These are phyloP conservation scores for Ctenochaetus hawaiiensis DNA, from an alignment of 2,797 vertebrate genomes.

Conservation along the genomic window DNA sequence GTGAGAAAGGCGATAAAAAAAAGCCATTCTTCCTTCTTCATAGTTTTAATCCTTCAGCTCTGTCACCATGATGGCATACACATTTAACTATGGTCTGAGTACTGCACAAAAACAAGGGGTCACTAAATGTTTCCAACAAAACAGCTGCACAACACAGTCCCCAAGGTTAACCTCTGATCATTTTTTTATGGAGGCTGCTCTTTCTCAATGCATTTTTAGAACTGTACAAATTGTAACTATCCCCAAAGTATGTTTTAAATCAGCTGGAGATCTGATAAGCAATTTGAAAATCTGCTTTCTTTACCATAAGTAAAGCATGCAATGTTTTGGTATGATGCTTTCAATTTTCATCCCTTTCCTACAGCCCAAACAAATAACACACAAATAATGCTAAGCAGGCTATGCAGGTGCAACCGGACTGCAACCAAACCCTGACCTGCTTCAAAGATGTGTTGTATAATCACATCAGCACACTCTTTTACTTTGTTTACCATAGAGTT, in stretches of 20 bases:
- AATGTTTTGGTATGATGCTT: background rate
- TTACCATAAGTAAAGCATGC: background rate
- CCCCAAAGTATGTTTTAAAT: background rate
- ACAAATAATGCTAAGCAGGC: conserved; percentile 19
- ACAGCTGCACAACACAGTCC: conserved; percentile 13
- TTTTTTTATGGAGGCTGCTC: conserved; percentile 27
- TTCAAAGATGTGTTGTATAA: background rate
- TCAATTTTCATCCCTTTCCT: background rate
- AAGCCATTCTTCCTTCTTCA: conserved; percentile 5
- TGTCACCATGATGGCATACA: background rate
- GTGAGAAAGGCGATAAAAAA: conserved; percentile 45
- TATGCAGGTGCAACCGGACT: background rate
- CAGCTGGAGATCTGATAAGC: background rate
- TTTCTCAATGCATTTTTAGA: background rate
- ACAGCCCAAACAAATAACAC: background rate
- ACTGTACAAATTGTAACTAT: too few species aligned
- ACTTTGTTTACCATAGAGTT: background rate
- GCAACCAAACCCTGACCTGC: conserved; percentile 1
- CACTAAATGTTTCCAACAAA: conserved; percentile 10
- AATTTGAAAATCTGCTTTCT: background rate
- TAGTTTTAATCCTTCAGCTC: conserved; percentile 2
- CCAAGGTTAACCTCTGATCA: conserved; percentile 23
- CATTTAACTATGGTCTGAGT: conserved; percentile 3
- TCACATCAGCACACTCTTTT: conserved; percentile 17
- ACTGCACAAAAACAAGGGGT: conserved; percentile 19